Evolutionary conservation across 2,113 vertebrate species (phyloP).

Genomic region (Grallaria varia): DNA sequence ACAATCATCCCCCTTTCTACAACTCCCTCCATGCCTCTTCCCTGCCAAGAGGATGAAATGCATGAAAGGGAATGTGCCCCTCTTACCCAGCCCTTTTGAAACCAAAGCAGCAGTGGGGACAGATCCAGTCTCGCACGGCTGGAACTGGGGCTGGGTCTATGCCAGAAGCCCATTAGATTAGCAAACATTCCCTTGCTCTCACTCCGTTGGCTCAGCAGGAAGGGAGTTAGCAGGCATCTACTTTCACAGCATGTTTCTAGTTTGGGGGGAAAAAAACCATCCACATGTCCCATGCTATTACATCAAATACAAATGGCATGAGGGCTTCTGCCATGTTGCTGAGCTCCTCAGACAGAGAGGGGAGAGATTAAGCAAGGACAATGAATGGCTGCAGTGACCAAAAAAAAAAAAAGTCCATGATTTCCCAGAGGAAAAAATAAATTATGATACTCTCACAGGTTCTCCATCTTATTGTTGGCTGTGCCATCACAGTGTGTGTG

Average conservation of each 20-base stretch:
- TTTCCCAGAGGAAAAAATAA: slow-evolving; percentile 4
- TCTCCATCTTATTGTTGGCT: background rate
- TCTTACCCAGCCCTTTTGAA: background rate
- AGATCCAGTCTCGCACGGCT: background rate
- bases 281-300: background rate
- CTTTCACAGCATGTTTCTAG: background rate
- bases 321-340: slow-evolving; percentile 1
- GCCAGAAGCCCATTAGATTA: background rate
- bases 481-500: background rate
- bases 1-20: background rate
- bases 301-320: background rate
- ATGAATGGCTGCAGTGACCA: background rate
- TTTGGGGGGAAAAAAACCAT: background rate
- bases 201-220: background rate
- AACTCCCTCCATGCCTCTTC: background rate
- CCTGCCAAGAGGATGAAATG: background rate
- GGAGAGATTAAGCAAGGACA: background rate
- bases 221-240: background rate
- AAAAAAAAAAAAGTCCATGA: background rate
- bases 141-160: background rate
- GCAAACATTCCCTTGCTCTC: background rate
- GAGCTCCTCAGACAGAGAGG: background rate
- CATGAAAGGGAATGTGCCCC: background rate
- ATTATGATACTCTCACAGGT: background rate
- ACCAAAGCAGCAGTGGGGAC: background rate